A percentile compares a stretch with the other conserved stretches of the same genome.
Evolutionary conservation across 2,113 vertebrate genomes (phyloP).

Genomic region (Tychaedon coryphoeus): DNA sequence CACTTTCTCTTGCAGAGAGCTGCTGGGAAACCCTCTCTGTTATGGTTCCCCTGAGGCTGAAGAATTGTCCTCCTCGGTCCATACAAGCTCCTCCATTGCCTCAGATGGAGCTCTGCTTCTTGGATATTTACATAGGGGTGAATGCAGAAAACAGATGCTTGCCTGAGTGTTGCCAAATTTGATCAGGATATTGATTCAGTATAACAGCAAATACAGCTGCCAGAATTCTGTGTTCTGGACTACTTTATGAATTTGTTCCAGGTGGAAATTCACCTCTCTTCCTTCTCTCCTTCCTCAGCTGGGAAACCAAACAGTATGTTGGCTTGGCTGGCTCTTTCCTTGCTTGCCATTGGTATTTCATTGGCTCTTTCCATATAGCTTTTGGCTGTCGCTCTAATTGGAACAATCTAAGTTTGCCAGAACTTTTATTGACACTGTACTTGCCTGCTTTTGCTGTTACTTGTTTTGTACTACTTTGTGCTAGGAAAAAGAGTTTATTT

Average conservation of each 20-base stretch:
- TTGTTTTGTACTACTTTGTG: neutral
- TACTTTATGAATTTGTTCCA: constrained; percentile 30
- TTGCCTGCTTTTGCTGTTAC: neutral
- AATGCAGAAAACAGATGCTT: constrained; percentile 2
- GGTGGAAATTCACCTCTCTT: constrained; percentile 34
- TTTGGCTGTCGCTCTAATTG: constrained; percentile 16
- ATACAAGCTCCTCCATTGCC: neutral
- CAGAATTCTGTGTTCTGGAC: neutral
- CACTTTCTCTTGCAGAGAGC: neutral
- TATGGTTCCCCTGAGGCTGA: neutral
- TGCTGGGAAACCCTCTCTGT: neutral
- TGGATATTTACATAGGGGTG: neutral
- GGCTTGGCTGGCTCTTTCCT: neutral
- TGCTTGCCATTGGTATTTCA: constrained; percentile 5
- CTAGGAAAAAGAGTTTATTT: neutral
- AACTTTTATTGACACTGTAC: neutral
- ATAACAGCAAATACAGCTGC: neutral
- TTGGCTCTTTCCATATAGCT: neutral
- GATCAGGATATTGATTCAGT: constrained; percentile 14
- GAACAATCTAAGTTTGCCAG: neutral
- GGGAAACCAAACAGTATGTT: neutral
- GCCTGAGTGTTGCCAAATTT: neutral
- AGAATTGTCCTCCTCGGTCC: neutral
- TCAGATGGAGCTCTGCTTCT: neutral
- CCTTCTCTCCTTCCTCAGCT: neutral